Evolutionary conservation across 2,888 invertebrate genomes (phyloP).

Genomic region (Geotrupes spiniger): DNA sequence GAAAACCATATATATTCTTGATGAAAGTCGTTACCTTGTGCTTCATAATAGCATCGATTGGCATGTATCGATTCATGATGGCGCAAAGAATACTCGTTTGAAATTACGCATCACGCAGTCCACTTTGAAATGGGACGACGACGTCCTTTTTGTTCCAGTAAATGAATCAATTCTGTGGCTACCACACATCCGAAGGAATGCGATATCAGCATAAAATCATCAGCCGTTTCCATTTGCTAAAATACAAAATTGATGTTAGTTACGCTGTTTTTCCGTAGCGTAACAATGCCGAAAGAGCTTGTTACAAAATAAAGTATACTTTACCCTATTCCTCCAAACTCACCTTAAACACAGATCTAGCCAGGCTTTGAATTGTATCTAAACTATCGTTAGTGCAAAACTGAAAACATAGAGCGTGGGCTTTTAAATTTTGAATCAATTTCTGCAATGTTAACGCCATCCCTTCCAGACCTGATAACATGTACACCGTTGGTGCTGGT

Average conservation of each 20-base stretch:
- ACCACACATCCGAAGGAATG: slow-evolving; percentile 83
- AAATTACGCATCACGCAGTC: no score
- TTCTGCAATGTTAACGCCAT: slow-evolving; percentile 56
- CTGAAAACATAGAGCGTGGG: slow-evolving; percentile 56
- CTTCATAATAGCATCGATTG: no score
- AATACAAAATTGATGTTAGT: no score
- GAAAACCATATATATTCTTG: no score
- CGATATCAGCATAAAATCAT: slow-evolving; percentile 69
- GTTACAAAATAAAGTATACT: no score
- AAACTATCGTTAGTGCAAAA: slow-evolving; percentile 50
- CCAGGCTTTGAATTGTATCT: slow-evolving; percentile 54
- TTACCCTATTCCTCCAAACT: slow-evolving; percentile 25
- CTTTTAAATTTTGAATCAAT: slow-evolving; percentile 53
- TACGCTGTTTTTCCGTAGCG: no score
- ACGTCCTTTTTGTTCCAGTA: slow-evolving; percentile 62
- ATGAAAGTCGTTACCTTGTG: no score
- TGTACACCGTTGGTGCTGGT: background rate
- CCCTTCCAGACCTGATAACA: slow-evolving; percentile 70
- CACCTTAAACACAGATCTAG: slow-evolving; percentile 56
- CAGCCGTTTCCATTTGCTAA: background rate
- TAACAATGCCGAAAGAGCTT: no score
- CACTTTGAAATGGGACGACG: slow-evolving; percentile 45
- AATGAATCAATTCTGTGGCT: slow-evolving; percentile 69
- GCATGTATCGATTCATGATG: no score
- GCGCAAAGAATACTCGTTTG: no score